These are phyloP conservation scores for Phoxinus dragarum DNA, from an alignment of 2,797 vertebrate species.

Conservation along the genomic window DNA sequence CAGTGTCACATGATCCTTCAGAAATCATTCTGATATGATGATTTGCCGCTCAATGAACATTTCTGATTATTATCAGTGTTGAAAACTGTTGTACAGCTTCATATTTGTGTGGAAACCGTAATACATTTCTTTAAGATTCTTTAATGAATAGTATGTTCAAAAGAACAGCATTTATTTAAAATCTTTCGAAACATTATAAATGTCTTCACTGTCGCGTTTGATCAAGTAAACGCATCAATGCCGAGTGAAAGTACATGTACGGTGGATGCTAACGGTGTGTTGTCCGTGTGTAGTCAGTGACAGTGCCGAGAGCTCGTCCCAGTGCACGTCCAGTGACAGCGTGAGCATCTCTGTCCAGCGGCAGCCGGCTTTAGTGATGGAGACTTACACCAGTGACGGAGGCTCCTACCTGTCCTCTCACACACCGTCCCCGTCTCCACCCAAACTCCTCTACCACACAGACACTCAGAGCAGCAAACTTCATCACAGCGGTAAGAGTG, in stretches of 20 bases:
- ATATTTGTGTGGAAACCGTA: too few species aligned
- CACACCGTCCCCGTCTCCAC: constrained; percentile 59
- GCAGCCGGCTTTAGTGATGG: constrained; percentile 62
- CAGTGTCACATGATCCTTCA: background rate
- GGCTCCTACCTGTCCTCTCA: constrained; percentile 67
- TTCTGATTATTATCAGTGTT: background rate
- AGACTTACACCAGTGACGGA: constrained; percentile 68
- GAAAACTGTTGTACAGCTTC: background rate
- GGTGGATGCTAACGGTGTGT: background rate
- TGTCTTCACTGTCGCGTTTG: too few species aligned
- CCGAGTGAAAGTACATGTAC: too few species aligned
- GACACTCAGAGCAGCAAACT: constrained; percentile 74
- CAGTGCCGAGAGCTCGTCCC: constrained; percentile 79
- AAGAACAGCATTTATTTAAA: too few species aligned
- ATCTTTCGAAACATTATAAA: too few species aligned
- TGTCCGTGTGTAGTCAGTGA: constrained; percentile 73
- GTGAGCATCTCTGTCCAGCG: constrained; percentile 65
- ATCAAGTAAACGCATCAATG: too few species aligned
- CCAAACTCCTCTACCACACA: constrained; percentile 69
- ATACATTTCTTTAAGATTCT: too few species aligned
- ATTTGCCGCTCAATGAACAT: background rate
- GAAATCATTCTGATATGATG: background rate
- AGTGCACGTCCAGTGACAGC: constrained; percentile 78
- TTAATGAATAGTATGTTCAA: too few species aligned
- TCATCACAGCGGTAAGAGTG: constrained; percentile 79